Conservation (phyloP, 2,113 vertebrate genomes). For the Clinocottus analis region DNA sequence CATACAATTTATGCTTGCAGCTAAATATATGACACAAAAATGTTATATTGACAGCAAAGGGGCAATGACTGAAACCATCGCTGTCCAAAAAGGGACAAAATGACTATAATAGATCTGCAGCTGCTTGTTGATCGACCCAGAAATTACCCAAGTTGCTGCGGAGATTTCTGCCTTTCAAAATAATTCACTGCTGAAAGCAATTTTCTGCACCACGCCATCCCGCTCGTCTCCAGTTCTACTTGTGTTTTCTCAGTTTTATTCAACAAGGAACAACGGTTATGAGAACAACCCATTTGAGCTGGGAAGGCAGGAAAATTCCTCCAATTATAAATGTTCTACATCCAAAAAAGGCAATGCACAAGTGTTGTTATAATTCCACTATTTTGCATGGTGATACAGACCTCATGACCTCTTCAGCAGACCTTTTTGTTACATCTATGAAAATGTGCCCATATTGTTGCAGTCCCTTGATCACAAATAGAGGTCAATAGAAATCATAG, state of each 20-base stretch:
- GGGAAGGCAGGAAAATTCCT: neutral
- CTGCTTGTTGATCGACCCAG: slow-evolving; percentile 45
- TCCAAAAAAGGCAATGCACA: neutral
- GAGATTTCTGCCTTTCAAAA: slow-evolving; percentile 33
- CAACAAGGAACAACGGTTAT: neutral
- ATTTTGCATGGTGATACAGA: neutral
- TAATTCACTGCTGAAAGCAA: slow-evolving; percentile 21
- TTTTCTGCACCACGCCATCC: slow-evolving; percentile 8
- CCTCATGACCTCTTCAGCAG: neutral
- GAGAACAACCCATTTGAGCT: slow-evolving; percentile 10
- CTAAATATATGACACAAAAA: slow-evolving; percentile 37
- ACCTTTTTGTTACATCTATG: slow-evolving; percentile 3
- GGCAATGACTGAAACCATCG: slow-evolving; percentile 25
- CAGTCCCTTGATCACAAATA: slow-evolving; percentile 22
- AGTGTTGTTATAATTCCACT: neutral
- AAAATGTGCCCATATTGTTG: slow-evolving; percentile 15
- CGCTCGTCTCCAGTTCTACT: neutral
- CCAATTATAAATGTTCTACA: neutral
- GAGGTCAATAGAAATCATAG: slow-evolving; percentile 15
- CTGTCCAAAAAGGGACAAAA: slow-evolving; percentile 45
- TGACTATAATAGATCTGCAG: slow-evolving; percentile 44
- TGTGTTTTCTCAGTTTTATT: slow-evolving; percentile 6
- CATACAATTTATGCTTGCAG: slow-evolving; percentile 33
- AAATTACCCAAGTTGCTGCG: slow-evolving; percentile 35
- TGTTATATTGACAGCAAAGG: slow-evolving; percentile 41